Evolutionary conservation across 1,140 invertebrate species (phyloP).

Genomic region (Danaus plexippus): DNA sequence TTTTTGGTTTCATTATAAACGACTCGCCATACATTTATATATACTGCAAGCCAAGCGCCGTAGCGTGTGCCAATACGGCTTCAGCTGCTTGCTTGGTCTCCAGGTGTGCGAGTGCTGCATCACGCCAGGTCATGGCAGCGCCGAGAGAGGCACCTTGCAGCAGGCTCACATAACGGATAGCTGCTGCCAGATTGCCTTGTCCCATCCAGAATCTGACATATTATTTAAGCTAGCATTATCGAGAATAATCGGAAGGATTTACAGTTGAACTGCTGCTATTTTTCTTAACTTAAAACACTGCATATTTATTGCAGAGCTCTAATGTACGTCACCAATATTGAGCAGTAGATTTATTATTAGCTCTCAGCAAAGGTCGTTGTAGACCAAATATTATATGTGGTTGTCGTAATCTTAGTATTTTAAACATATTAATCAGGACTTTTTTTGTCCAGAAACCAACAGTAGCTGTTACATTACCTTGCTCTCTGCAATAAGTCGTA

Average conservation of each 20-base stretch:
- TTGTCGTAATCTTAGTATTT: neutral
- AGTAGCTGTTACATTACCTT: slow-evolving; percentile 32
- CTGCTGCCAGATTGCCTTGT: slow-evolving; percentile 86
- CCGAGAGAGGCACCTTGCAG: slow-evolving; percentile 85
- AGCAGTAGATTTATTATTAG: too few species aligned
- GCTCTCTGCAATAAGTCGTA: slow-evolving; percentile 54
- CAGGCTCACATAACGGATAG: slow-evolving; percentile 90
- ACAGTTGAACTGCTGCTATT: too few species aligned
- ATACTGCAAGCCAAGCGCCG: slow-evolving; percentile 74
- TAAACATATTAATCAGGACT: too few species aligned
- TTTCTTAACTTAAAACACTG: neutral
- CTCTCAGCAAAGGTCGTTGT: neutral
- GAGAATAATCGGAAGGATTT: too few species aligned
- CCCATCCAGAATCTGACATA: slow-evolving; percentile 84
- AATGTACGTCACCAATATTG: too few species aligned
- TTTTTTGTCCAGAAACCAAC: neutral
- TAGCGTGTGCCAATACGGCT: slow-evolving; percentile 86
- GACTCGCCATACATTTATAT: slow-evolving; percentile 20
- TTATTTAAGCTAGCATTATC: too few species aligned
- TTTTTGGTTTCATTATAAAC: too few species aligned
- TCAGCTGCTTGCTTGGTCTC: slow-evolving; percentile 92
- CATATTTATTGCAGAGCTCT: too few species aligned
- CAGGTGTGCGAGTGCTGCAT: slow-evolving; percentile 85
- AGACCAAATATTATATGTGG: neutral
- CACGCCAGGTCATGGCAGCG: slow-evolving; percentile 89